These are phyloP conservation scores for Coleophora deauratella DNA, from an alignment of 2,888 invertebrate species.

Conservation along the genomic window DNA sequence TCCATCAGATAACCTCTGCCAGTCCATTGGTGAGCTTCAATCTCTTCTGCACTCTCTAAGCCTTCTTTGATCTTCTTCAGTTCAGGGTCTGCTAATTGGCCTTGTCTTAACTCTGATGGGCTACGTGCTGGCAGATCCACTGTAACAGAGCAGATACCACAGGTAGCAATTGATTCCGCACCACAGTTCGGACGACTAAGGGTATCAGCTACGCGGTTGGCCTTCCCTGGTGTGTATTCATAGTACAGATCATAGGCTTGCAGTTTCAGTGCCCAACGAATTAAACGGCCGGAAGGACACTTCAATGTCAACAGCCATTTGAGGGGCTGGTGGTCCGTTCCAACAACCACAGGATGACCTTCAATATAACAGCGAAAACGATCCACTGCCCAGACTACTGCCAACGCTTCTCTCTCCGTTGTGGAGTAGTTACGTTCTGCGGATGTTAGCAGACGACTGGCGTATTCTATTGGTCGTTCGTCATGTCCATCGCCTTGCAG, in stretches of 20 bases:
- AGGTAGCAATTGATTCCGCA: background rate
- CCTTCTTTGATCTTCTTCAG: background rate
- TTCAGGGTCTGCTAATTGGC: background rate
- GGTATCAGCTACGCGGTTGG: slow-evolving; percentile 39
- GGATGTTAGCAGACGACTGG: slow-evolving; percentile 17
- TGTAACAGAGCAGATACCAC: slow-evolving; percentile 3
- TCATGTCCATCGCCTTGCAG: slow-evolving; percentile 20
- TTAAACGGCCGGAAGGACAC: slow-evolving; percentile 40
- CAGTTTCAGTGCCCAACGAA: slow-evolving; percentile 43
- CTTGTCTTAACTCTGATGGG: background rate
- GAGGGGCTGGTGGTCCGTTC: slow-evolving; percentile 50
- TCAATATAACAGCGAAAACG: slow-evolving; percentile 27
- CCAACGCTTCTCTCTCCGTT: slow-evolving; percentile 42
- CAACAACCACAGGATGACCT: slow-evolving; percentile 33
- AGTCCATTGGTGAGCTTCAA: background rate
- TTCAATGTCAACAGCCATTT: slow-evolving; percentile 39
- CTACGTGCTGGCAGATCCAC: background rate
- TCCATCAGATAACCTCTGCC: too few species aligned
- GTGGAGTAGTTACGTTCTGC: too few species aligned
- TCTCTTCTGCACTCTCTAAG: background rate
- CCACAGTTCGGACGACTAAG: slow-evolving; percentile 28
- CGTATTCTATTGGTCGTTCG: slow-evolving; percentile 20
- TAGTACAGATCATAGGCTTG: slow-evolving; percentile 33
- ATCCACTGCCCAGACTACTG: slow-evolving; percentile 18
- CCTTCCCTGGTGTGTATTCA: slow-evolving; percentile 34